Evolutionary conservation across 2,113 vertebrate species (phyloP).

Genomic region (Gymnorhina tibicen): DNA sequence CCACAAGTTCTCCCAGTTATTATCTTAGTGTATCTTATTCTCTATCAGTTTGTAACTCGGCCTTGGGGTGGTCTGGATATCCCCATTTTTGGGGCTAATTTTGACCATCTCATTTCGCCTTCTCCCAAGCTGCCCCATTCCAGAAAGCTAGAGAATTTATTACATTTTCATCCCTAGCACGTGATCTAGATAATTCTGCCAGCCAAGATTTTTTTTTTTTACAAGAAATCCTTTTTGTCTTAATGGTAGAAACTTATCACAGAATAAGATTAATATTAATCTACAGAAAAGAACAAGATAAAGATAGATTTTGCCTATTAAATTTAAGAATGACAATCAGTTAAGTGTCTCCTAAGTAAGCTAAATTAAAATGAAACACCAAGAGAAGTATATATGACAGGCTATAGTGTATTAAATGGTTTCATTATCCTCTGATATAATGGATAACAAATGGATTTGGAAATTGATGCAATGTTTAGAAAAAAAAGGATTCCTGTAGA

Average conservation of each 20-base stretch:
- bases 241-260: background rate
- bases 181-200: background rate
- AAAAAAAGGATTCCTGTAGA: slow-evolving; percentile 20
- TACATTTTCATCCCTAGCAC: background rate
- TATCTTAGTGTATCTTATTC: background rate
- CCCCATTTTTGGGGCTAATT: background rate
- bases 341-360: slow-evolving; percentile 41
- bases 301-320: slow-evolving; percentile 51
- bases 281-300: slow-evolving; percentile 24
- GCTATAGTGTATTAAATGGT: slow-evolving; percentile 50
- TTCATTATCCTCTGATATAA: slow-evolving; percentile 59
- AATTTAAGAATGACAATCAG: slow-evolving; percentile 44
- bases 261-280: slow-evolving; percentile 30
- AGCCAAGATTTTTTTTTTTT: background rate
- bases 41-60: background rate
- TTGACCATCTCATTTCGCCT: background rate
- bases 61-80: background rate
- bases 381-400: slow-evolving; percentile 51
- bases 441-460: slow-evolving; percentile 53
- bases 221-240: slow-evolving; percentile 8
- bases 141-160: background rate
- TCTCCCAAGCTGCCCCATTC: background rate
- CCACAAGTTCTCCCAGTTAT: background rate
- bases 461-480: slow-evolving; percentile 53
- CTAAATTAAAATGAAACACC: slow-evolving; percentile 58